Conservation (phyloP, 2,888 invertebrate genomes). For the Steinernema hermaphroditum region DNA sequence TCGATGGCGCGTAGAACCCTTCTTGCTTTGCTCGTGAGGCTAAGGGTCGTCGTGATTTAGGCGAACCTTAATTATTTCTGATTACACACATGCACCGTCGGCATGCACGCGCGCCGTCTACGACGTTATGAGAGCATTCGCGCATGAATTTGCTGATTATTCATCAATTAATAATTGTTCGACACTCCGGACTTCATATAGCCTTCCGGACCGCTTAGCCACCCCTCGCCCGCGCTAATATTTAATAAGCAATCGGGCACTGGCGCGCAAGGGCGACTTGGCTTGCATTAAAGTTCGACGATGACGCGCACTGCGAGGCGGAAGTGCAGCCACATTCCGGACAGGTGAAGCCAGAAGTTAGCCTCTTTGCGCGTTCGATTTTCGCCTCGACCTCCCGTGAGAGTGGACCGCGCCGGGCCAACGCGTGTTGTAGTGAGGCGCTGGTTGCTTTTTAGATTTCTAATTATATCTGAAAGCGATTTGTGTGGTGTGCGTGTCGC, state of each 20-base stretch:
- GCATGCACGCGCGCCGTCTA: neutral
- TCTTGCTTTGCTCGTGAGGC: neutral
- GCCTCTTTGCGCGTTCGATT: too few relatives aligned
- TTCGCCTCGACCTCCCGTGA: too few relatives aligned
- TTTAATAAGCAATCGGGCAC: neutral
- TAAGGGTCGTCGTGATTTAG: neutral
- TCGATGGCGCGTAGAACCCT: neutral
- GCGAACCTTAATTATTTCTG: constrained; percentile 7
- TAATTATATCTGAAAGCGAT: constrained; percentile 1
- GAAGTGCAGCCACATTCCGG: neutral
- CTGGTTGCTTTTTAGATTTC: neutral
- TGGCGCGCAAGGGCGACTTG: neutral
- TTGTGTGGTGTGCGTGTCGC: neutral
- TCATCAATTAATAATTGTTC: constrained; percentile 28
- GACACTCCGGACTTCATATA: constrained; percentile 5
- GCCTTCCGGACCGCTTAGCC: neutral
- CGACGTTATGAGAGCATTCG: constrained; percentile 6
- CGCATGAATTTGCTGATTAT: constrained; percentile 20
- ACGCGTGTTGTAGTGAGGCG: too few relatives aligned
- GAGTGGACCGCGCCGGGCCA: too few relatives aligned
- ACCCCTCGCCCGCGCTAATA: neutral
- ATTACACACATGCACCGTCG: neutral
- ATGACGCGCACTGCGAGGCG: neutral
- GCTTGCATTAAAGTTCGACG: neutral
- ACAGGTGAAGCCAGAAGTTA: neutral